Evolutionary conservation across 2,888 invertebrate species (phyloP), one percentile per base, ranked within the genome.

Genomic region (Brachypalpus laphriformis): DNA sequence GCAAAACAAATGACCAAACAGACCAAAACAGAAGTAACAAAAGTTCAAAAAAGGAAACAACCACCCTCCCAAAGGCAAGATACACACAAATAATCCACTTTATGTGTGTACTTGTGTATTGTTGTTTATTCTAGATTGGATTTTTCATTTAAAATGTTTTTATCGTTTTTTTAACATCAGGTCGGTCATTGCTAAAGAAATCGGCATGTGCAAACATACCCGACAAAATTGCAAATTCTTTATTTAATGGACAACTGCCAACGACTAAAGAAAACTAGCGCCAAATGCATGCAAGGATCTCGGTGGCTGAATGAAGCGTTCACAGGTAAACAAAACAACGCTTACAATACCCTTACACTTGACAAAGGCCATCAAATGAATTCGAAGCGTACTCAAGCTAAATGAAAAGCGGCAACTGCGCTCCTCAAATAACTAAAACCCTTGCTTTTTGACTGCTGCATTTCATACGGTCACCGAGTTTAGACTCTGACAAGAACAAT

Each of bases 111-210:
- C 57, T 68, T 68, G 51, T 76, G 59, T 76, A 76, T 68, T 68
- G 49, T 59, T 76, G 76, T 68, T 76, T 68, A 59, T 66, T 68
- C 31, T 59, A 59, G 66, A 66, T 66, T 66, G 66, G 66, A 68
- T 66, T 68, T 76, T 75, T 76, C 59, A 76, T 68, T 76, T 76
- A 76, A 76, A 76, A 68, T 49, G 76, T 78, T 78, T 78, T 63
- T 78, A 63, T 78, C 68, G 57, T 59, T 66, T 75, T 77, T 77
- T 77, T 63, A 59, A 82, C 51, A 88, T 4, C 89, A 95, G 94
- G 98, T 98, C 0, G 94, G 98, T 98, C 0, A 93, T 98, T 77
- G 96, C 96, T 6, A 98, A 98, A 42, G 97, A 98, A 93, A 97
- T 98, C 88, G 97, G 97, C 65, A 97, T 98, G 97, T 97, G 98